Evolutionary conservation across 2,797 vertebrate species (phyloP), one percentile per base, ranked within the genome.

Genomic region (Caiman crocodilus): DNA sequence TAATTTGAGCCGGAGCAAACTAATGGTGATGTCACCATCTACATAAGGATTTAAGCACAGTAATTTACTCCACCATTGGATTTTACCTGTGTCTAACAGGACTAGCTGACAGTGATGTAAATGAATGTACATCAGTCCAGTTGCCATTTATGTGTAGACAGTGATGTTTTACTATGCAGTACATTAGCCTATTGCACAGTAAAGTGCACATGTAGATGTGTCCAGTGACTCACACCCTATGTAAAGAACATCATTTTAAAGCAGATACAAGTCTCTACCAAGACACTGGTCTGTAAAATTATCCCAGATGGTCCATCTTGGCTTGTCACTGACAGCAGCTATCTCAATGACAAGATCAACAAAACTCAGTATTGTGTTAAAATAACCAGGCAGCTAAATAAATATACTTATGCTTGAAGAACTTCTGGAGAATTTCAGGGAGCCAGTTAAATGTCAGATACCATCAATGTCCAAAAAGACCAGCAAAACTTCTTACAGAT

Each of bases 291-390:
- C 84, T 69, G 79, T 78, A 84, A 67, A 85, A 85, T 18, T 93
- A 82, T 88, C 90, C 87, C 92, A 87, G 79, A 84, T 50, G 94
- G 77, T 79, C 57, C 85, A 61, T 42, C 79, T 25, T 67, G 88
- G 90, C 87, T 80, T 69, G 85, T 89, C 84, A 88, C 77, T 30
- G 32, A 50, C 90, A 67, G 85, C 15, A 60, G 93, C 89, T 85
- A 87, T 82, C 76, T 83, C 81, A 10, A 8, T 67, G 92, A 59
- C 90, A 88, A 79, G 56, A 79, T 26, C 0, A 11, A 85, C 92
- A 56, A 93, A 93, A 89, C 86, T 88, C 94, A 85, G 87, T 7
- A 8, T 35, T 30, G 65, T 67, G 75, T 4, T 83, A 20, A 81
- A 94, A 82, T 84, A 87, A 67, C 23, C 5, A 79, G 71, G 88